Base-by-base conservation (phyloP, 2,113 vertebrate species). In the Dinomys branickii region DNA sequence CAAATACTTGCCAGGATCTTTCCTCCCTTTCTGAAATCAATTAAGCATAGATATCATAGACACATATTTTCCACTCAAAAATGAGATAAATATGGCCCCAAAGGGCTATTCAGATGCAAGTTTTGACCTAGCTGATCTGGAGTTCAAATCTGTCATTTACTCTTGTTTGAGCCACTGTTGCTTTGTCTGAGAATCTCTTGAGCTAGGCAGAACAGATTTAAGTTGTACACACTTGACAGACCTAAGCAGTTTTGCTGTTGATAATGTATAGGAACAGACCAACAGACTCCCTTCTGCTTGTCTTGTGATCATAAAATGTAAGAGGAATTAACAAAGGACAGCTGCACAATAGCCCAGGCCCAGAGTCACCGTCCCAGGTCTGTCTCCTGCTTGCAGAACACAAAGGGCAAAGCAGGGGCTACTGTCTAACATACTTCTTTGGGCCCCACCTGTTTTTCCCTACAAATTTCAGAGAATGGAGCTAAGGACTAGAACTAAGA, bases 161-260 rank as follows among this genome's bases (percentile, higher is more conserved):
- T 90, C 13, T 85, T 88, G 69, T 77, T 58, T 69, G 38, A 94
- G 33, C 75, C 59, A 82, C 41, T n/a, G 33, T 94, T 90, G 85
- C 81, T 96, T 85, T 58, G 80, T 71, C 20, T 67, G 26, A 58
- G 1, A 58, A 73, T 83, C 35, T 93, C 4, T 58, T 59, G 30
- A 22, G 5, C 35, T 52, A 67, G 44, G 63, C 26, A 92, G 35
- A 73, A 26, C 28, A 85, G 26, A 67, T 88, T 38, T 7, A 47
- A 30, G 26, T 9, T 47, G 44, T 47, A 38, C 7, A 52, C 52
- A 52, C 24, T 24, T 19, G 67, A 88, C 4, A 80, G 86, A 24
- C 5, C 17, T 67, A 87, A 59, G 10, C 35, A 90, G 17, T 88
- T 75, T 20, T 52, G 6, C 28, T 24, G 50, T 13, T 77, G 26